These are phyloP conservation scores for Parthenolecanium corni DNA, from an alignment of 2,888 invertebrate genomes.

Conservation along the genomic window DNA sequence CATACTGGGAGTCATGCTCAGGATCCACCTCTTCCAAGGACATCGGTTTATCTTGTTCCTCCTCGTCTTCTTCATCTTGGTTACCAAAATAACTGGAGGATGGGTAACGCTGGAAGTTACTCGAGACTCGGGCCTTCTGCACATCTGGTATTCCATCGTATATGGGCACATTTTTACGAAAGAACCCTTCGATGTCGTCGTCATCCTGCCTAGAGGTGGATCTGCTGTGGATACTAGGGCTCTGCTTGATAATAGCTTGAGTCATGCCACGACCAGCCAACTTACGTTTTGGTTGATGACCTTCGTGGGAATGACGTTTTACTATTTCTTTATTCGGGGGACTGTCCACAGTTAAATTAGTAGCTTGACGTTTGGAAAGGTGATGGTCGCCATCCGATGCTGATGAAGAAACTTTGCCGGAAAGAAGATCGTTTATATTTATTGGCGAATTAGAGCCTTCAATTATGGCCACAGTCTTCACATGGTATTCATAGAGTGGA, in stretches of 20 bases:
- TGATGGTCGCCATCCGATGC: slow-evolving; percentile 1
- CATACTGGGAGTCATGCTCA: slow-evolving; percentile 31
- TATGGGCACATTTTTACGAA: slow-evolving; percentile 27
- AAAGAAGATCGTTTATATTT: slow-evolving; percentile 1
- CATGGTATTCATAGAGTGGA: slow-evolving; percentile 13
- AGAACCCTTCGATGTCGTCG: slow-evolving; percentile 25
- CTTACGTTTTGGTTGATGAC: background rate
- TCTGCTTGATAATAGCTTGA: slow-evolving; percentile 29
- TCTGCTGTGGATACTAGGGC: background rate
- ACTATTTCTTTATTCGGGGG: background rate
- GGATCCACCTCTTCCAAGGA: slow-evolving; percentile 25
- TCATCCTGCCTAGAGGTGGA: background rate
- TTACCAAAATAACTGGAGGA: background rate
- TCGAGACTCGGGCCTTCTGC: background rate
- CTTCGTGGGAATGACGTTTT: slow-evolving; percentile 3
- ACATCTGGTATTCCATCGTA: slow-evolving; percentile 25
- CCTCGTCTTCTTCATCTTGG: slow-evolving; percentile 8
- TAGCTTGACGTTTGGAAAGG: background rate
- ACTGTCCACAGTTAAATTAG: background rate
- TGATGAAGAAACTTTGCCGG: background rate
- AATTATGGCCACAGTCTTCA: slow-evolving; percentile 22
- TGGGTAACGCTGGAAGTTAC: background rate
- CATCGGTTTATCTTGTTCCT: slow-evolving; percentile 3
- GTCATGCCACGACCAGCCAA: slow-evolving; percentile 26
- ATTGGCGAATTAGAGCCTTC: slow-evolving; percentile 6